Evolutionary conservation across 2,113 vertebrate genomes (phyloP).

Genomic region (Carassius carassius): DNA sequence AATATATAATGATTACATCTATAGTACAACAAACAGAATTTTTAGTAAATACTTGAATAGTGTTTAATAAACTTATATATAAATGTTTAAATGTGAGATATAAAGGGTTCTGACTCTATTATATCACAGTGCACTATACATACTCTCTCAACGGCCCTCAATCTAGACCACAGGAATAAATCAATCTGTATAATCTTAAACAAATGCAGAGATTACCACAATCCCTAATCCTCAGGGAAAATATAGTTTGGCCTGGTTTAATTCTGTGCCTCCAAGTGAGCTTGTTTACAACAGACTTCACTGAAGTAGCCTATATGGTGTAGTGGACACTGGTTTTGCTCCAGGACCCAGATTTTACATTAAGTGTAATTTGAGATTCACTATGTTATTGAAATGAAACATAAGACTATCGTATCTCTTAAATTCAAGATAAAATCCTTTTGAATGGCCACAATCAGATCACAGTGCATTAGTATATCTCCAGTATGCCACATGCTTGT

Average conservation of each 20-base stretch:
- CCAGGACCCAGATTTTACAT: neutral
- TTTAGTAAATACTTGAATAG: too few species aligned
- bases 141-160: neutral
- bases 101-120: neutral
- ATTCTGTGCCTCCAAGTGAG: neutral
- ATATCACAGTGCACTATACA: neutral
- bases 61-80: neutral
- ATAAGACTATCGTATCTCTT: neutral
- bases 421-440: neutral
- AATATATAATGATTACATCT: neutral
- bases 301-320: neutral
- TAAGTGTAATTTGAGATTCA: neutral
- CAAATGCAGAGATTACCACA: slow-evolving; percentile 68
- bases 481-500: neutral
- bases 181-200: slow-evolving; percentile 64
- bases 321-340: neutral
- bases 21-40: neutral
- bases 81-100: neutral
- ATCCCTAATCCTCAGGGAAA: slow-evolving; percentile 63
- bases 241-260: slow-evolving; percentile 37
- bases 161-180: slow-evolving; percentile 47
- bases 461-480: neutral
- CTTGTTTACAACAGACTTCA: slow-evolving; percentile 12
- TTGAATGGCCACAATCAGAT: neutral
- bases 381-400: neutral